Evolutionary conservation across 2,113 vertebrate species (phyloP).

Genomic region (Ornithorhynchus anatinus): DNA sequence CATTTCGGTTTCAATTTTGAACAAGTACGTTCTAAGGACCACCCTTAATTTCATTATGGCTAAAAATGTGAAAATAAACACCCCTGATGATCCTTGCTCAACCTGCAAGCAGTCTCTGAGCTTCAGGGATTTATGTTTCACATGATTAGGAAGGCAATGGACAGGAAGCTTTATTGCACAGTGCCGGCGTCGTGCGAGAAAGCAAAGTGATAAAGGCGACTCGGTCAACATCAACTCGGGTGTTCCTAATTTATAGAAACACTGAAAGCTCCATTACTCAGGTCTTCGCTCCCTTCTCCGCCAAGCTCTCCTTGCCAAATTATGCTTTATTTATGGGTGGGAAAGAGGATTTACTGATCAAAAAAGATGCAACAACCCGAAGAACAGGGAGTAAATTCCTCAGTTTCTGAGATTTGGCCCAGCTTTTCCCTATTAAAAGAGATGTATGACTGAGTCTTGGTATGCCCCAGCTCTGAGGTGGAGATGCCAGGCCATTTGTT

Average conservation of each 20-base stretch:
- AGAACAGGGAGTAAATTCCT: slow-evolving; percentile 26
- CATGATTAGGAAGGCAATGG: slow-evolving; percentile 67
- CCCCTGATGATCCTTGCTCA: slow-evolving; percentile 24
- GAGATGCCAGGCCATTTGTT: neutral
- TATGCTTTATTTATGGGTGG: slow-evolving; percentile 44
- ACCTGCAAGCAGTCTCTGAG: slow-evolving; percentile 46
- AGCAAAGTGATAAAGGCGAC: slow-evolving; percentile 64
- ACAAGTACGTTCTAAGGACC: too few relatives aligned
- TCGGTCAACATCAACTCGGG: slow-evolving; percentile 56
- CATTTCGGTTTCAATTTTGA: too few relatives aligned
- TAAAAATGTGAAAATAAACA: slow-evolving; percentile 40
- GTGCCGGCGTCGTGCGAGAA: slow-evolving; percentile 32
- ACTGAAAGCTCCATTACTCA: slow-evolving; percentile 53
- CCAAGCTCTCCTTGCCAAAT: slow-evolving; percentile 45
- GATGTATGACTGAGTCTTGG: neutral
- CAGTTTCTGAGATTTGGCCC: slow-evolving; percentile 21
- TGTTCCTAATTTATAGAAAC: slow-evolving; percentile 66
- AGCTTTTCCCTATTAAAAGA: slow-evolving; percentile 11
- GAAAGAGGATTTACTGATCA: slow-evolving; percentile 45
- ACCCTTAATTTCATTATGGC: slow-evolving; percentile 26
- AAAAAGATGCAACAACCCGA: slow-evolving; percentile 26
- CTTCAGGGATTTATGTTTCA: slow-evolving; percentile 65
- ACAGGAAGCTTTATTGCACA: slow-evolving; percentile 68
- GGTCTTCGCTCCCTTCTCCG: slow-evolving; percentile 1
- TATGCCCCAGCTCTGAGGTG: too few relatives aligned